Conservation (phyloP, 2,888 invertebrate species). For the Lottia gigantea region DNA sequence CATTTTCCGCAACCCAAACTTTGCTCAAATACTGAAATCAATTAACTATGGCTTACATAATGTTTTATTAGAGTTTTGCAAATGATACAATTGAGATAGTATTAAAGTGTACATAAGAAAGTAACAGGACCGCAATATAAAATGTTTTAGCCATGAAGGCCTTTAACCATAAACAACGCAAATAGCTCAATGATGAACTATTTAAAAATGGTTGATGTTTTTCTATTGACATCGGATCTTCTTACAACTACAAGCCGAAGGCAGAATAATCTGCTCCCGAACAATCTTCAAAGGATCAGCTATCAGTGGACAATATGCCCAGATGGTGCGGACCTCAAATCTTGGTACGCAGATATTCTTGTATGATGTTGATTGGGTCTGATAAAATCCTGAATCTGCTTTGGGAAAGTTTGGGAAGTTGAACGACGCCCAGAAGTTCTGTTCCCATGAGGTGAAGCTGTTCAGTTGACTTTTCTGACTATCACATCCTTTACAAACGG, state of each 20-base stretch:
- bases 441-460: not conserved
- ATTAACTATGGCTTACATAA: no score
- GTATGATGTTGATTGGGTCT: not conserved
- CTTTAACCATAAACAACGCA: no score
- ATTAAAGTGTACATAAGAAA: no score
- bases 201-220: no score
- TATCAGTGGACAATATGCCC: conserved; percentile 18
- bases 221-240: conserved; percentile 1
- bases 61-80: no score
- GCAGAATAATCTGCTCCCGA: conserved; percentile 14
- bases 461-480: not conserved
- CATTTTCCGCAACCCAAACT: no score
- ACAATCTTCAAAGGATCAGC: not conserved
- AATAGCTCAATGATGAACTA: no score
- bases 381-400: not conserved
- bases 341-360: conserved; percentile 10
- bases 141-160: no score
- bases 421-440: conserved; percentile 13
- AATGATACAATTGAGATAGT: no score
- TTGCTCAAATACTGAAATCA: no score
- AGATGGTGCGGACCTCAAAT: conserved; percentile 8
- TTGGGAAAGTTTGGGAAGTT: conserved; percentile 12
- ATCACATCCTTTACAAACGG: conserved; percentile 8
- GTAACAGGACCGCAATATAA: no score
- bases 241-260: conserved; percentile 12